Conservation (phyloP, 2,888 invertebrate species). For the Isotomurus palustris region DNA sequence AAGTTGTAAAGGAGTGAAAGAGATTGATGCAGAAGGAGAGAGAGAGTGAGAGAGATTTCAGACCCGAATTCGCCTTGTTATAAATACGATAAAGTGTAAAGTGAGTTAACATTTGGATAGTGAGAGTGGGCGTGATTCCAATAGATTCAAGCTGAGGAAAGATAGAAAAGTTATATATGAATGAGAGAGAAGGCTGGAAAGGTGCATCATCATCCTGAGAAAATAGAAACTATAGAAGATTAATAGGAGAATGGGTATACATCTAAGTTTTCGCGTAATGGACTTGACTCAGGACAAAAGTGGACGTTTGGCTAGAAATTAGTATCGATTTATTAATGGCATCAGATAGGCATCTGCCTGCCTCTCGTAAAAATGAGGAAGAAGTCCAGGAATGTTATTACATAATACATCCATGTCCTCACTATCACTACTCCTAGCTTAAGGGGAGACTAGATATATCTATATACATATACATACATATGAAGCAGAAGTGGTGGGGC, state of each 20-base stretch:
- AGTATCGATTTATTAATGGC: slow-evolving; percentile 44
- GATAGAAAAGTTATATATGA: not conserved
- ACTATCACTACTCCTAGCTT: no score
- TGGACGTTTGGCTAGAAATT: slow-evolving; percentile 27
- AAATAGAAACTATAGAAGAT: no score
- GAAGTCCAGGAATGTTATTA: slow-evolving; percentile 9
- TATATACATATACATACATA: no score
- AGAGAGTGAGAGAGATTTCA: no score
- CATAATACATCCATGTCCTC: not conserved
- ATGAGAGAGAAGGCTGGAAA: not conserved
- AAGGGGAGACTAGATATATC: no score
- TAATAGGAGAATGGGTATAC: not conserved
- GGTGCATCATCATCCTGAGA: not conserved
- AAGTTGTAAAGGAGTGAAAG: no score
- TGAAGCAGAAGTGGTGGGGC: no score
- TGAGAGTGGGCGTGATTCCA: not conserved
- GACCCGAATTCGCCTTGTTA: no score
- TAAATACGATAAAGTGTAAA: no score
- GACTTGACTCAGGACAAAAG: slow-evolving; percentile 9
- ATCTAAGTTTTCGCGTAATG: slow-evolving; percentile 4
- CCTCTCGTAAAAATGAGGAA: slow-evolving; percentile 20
- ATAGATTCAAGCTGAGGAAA: no score
- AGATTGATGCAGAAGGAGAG: no score
- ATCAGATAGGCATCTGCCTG: slow-evolving; percentile 8
- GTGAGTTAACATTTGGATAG: not conserved